Conservation (phyloP, 2,113 vertebrate species). For the Macaca nemestrina region DNA sequence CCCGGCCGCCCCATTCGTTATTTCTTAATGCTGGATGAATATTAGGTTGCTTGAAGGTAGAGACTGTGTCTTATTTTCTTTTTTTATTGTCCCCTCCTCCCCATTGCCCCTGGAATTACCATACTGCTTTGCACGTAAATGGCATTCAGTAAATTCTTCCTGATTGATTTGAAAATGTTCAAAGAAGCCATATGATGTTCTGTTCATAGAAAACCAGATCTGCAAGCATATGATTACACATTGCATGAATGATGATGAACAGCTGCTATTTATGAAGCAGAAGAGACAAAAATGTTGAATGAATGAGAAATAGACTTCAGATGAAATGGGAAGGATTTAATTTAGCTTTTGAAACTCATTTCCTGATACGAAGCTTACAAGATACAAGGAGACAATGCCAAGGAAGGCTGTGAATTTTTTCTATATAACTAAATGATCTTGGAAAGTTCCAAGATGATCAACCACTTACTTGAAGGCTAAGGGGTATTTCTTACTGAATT, state of each 20-base stretch:
- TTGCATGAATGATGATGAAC: slow-evolving; percentile 44
- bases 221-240: slow-evolving; percentile 20
- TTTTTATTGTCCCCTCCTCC: neutral
- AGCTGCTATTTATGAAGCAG: slow-evolving; percentile 66
- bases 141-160: slow-evolving; percentile 35
- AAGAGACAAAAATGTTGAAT: slow-evolving; percentile 60
- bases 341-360: slow-evolving; percentile 66
- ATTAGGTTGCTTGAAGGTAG: slow-evolving; percentile 1
- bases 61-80: slow-evolving; percentile 8
- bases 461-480: slow-evolving; percentile 19
- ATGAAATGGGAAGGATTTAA: slow-evolving; percentile 55
- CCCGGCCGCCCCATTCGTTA: too few relatives aligned
- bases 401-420: neutral
- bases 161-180: slow-evolving; percentile 57
- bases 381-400: neutral
- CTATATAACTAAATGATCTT: slow-evolving; percentile 25
- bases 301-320: slow-evolving; percentile 54
- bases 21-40: neutral
- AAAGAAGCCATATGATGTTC: slow-evolving; percentile 53
- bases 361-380: slow-evolving; percentile 52
- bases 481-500: neutral
- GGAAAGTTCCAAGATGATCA: neutral
- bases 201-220: slow-evolving; percentile 34
- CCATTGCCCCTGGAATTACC: neutral
- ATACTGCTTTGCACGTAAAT: slow-evolving; percentile 37